Conservation (phyloP, 92 coral and sea anemone genomes). For the Hydrozoanthus gracilis region DNA sequence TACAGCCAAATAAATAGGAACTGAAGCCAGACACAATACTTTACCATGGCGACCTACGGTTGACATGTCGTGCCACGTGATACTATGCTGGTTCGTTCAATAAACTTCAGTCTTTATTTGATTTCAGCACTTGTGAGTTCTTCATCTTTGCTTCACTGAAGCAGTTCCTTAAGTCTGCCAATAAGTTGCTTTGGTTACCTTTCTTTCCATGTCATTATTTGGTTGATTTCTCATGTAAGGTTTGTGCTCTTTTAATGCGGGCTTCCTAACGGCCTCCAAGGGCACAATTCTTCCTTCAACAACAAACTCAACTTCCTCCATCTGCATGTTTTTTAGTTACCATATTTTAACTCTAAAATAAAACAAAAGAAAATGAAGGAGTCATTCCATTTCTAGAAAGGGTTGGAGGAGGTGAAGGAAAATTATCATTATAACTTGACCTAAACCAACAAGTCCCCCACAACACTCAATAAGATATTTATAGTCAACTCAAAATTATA, state of each 20-base stretch:
- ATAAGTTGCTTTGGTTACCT: slow-evolving; percentile 22
- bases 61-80: slow-evolving; percentile 13
- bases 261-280: slow-evolving; percentile 2
- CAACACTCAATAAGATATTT: not conserved
- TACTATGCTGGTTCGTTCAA: slow-evolving; percentile 11
- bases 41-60: slow-evolving; percentile 40
- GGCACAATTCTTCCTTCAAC: slow-evolving; percentile 16
- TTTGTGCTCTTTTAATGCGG: slow-evolving; percentile 18
- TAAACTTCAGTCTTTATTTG: not conserved
- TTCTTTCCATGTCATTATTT: not conserved
- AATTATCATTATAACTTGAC: slow-evolving; percentile 8
- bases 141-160: slow-evolving; percentile 2
- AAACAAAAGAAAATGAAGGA: slow-evolving; percentile 1
- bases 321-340: not conserved
- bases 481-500: no score
- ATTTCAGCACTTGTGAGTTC: slow-evolving; percentile 1
- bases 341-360: not conserved
- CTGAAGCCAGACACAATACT: slow-evolving; percentile 25
- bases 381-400: not conserved
- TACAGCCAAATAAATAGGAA: slow-evolving; percentile 1
- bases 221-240: slow-evolving; percentile 16
- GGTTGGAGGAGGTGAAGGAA: not conserved
- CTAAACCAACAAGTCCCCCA: not conserved
- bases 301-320: slow-evolving; percentile 27
- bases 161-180: slow-evolving; percentile 26